A percentile compares a stretch with the other conserved stretches of the same genome.
Evolutionary conservation across 2,888 invertebrate genomes (phyloP).

Genomic region (Julus scanicus): DNA sequence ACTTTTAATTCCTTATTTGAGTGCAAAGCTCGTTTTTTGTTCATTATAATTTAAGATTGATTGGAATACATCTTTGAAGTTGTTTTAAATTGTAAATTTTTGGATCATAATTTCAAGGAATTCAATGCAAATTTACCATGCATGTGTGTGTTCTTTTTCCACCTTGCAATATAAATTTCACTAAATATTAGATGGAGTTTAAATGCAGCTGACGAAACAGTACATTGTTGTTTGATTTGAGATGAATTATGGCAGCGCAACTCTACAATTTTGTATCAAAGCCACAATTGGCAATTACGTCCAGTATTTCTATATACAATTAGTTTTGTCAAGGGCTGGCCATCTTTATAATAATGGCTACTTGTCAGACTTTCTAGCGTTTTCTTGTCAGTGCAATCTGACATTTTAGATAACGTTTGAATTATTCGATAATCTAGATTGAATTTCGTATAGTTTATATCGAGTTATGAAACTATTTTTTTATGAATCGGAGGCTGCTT

Average conservation of each 20-base stretch:
- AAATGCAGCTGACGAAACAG: background rate
- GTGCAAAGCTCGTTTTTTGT: background rate
- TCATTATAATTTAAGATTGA: background rate
- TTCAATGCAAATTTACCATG: no score
- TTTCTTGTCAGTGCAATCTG: background rate
- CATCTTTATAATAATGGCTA: background rate
- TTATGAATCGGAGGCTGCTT: background rate
- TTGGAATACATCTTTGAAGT: background rate
- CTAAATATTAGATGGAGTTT: background rate
- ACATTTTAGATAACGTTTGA: background rate
- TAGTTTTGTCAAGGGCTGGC: background rate
- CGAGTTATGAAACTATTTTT: conserved; percentile 20
- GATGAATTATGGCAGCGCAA: background rate
- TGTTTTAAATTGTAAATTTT: background rate
- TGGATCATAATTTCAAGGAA: no score
- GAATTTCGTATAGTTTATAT: conserved; percentile 21
- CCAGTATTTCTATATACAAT: conserved; percentile 20
- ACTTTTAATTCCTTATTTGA: background rate
- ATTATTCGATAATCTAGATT: background rate
- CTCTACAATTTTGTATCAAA: background rate
- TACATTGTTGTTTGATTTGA: background rate
- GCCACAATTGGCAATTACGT: background rate
- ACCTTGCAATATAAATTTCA: background rate
- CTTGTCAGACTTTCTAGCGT: conserved; percentile 2
- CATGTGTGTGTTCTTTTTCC: background rate